A percentile compares a stretch with the other conserved stretches of the same genome.
phyloP scores from a whole-genome alignment of 1,140 invertebrate genomes.

The Goniozus legneri region DNA sequence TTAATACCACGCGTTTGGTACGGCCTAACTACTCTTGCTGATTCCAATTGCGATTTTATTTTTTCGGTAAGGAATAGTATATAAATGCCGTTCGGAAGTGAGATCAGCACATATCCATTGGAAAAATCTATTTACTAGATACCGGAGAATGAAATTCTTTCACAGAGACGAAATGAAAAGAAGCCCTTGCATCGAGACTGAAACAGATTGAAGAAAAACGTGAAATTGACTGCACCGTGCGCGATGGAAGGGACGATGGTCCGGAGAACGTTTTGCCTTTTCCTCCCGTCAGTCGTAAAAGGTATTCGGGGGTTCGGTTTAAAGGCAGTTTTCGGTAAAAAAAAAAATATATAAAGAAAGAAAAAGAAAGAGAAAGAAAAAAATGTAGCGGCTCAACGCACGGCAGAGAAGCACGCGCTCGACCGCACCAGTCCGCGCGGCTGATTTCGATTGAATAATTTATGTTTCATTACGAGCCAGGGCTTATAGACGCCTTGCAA shows the following conservation, averaged over 20 bases:
- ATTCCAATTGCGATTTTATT: too few species aligned
- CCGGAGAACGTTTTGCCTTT: slow-evolving; percentile 18
- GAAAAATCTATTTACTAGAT: too few species aligned
- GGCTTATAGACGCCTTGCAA: slow-evolving; percentile 52
- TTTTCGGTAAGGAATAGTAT: too few species aligned
- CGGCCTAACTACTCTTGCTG: too few species aligned
- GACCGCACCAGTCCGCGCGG: too few species aligned
- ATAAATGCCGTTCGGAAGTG: too few species aligned
- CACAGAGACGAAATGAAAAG: too few species aligned
- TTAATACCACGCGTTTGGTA: too few species aligned
- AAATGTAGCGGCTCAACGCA: background rate
- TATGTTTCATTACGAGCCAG: slow-evolving; percentile 52
- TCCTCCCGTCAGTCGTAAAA: slow-evolving; percentile 25
- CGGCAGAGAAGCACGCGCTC: slow-evolving; percentile 20
- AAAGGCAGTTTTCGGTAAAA: slow-evolving; percentile 39
- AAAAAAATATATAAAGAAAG: slow-evolving; percentile 1
- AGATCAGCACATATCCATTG: too few species aligned
- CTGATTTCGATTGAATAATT: slow-evolving; percentile 56
- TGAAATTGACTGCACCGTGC: slow-evolving; percentile 24
- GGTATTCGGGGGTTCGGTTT: slow-evolving; percentile 36
- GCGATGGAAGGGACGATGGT: slow-evolving; percentile 12
- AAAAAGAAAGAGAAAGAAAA: background rate
- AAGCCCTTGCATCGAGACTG: too few species aligned
- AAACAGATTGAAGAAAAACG: slow-evolving; percentile 20
- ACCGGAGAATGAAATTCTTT: too few species aligned